A percentile compares a stretch with the other conserved stretches of the same genome.
phyloP scores from a whole-genome alignment of 2,113 vertebrate species.

The Corvus cornix region DNA sequence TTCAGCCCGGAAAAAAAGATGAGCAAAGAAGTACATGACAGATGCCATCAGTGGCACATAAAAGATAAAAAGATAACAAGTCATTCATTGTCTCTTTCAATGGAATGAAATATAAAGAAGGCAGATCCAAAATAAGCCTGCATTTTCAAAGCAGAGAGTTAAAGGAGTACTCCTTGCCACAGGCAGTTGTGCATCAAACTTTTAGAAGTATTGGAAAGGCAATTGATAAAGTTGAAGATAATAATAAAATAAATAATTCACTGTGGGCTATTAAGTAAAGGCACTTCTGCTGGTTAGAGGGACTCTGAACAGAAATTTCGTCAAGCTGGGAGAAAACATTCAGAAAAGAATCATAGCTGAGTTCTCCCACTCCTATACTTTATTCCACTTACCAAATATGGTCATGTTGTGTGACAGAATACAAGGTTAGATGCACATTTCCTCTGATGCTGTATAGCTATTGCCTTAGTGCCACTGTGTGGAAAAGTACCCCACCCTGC shows the following conservation, averaged over 20 bases:
- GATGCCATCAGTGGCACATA: background rate
- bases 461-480: background rate
- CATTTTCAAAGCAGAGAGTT: background rate
- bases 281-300: background rate
- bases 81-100: background rate
- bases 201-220: background rate
- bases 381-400: background rate
- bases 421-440: background rate
- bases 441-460: background rate
- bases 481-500: background rate
- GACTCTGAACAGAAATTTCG: background rate
- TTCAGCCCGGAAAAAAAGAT: background rate
- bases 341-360: background rate
- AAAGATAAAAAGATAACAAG: slow-evolving; percentile 24
- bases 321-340: background rate
- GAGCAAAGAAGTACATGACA: background rate
- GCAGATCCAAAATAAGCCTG: background rate
- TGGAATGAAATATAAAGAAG: background rate
- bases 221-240: background rate
- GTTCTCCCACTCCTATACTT: background rate
- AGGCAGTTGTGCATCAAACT: background rate
- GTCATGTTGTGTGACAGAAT: background rate
- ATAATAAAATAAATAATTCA: background rate
- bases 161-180: background rate
- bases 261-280: background rate